phyloP scores from a whole-genome alignment of 2,797 vertebrate genomes.

The Hypotaenidia okinawae region DNA sequence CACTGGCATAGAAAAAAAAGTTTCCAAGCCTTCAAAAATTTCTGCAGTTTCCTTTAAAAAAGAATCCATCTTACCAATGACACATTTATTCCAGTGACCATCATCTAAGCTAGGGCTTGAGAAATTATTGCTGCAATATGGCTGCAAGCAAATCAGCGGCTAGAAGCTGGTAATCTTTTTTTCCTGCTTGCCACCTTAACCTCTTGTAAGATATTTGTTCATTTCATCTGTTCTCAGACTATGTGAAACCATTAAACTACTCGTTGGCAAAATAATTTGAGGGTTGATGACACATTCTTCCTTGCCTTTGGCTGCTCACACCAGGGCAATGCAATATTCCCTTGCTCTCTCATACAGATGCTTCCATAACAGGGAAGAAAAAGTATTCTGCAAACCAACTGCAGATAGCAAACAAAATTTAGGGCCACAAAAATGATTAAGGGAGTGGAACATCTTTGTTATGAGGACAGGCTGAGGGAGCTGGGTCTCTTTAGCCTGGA shows the following conservation, averaged over 20 bases:
- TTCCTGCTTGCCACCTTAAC: background rate
- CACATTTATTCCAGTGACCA: background rate
- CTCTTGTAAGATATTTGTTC: background rate
- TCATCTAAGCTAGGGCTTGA: background rate
- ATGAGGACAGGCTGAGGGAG: too few relatives aligned
- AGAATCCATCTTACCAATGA: background rate
- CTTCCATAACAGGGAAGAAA: background rate
- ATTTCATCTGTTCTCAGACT: background rate
- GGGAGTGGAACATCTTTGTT: too few relatives aligned
- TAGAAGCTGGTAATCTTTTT: background rate
- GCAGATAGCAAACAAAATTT: background rate
- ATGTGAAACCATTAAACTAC: background rate
- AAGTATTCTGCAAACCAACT: background rate
- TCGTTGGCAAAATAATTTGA: background rate
- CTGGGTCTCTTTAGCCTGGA: too few relatives aligned
- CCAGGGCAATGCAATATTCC: accelerated
- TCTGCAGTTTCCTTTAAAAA: background rate
- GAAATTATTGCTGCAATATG: background rate
- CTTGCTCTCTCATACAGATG: background rate
- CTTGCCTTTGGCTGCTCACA: background rate
- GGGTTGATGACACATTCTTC: background rate
- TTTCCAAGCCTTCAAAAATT: background rate
- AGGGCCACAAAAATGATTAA: too few relatives aligned
- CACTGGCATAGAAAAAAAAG: background rate
- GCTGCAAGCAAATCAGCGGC: background rate